phyloP scores from a whole-genome alignment of 2,888 invertebrate species.

The Diarsia brunnea region DNA sequence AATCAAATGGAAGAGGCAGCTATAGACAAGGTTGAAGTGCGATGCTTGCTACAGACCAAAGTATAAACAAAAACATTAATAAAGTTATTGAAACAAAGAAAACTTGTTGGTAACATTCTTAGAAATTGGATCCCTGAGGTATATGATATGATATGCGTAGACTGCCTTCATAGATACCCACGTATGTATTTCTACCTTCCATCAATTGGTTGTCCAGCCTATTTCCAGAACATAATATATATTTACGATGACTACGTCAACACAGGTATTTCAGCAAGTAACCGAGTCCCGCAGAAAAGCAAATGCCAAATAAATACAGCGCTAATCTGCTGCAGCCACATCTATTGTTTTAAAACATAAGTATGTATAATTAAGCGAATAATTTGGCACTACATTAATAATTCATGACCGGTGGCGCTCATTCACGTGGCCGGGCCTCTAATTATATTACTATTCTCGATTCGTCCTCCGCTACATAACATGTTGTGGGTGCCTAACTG shows the following conservation, averaged over 20 bases:
- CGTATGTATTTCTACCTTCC: not conserved
- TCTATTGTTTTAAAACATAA: slow-evolving; percentile 6
- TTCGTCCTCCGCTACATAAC: not conserved
- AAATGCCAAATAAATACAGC: not conserved
- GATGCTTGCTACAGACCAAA: not conserved
- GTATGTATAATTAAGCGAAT: slow-evolving; percentile 21
- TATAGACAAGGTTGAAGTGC: not conserved
- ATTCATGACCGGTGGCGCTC: slow-evolving; percentile 26
- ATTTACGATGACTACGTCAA: no score
- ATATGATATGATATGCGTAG: not conserved
- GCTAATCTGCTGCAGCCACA: not conserved
- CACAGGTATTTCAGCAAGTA: not conserved
- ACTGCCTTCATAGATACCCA: not conserved
- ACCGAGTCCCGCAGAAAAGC: not conserved
- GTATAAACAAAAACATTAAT: not conserved
- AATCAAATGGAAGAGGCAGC: not conserved
- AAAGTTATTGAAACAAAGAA: not conserved
- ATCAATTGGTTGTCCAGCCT: not conserved
- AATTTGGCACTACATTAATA: slow-evolving; percentile 40
- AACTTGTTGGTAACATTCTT: no score
- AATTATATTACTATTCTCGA: slow-evolving; percentile 18
- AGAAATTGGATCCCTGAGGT: not conserved
- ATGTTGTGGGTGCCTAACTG: not conserved
- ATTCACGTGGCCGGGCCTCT: slow-evolving; percentile 20
- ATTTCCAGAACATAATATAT: slow-evolving; percentile 1